Base-by-base conservation (phyloP, 2,113 vertebrate genomes). In the Boulengeromyrus knoepffleri region DNA sequence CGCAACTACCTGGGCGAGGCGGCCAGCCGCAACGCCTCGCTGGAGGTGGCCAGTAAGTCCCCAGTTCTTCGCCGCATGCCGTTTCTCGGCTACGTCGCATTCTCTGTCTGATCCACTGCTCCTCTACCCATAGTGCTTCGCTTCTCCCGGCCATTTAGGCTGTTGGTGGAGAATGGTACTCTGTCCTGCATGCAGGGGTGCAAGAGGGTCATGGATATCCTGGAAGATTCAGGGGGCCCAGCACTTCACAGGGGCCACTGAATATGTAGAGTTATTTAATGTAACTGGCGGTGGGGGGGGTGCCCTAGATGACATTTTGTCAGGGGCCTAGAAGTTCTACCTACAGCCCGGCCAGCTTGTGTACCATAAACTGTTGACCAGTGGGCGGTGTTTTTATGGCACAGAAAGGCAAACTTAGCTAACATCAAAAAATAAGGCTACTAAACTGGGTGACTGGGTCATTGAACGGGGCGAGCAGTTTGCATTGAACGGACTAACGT, bases 31-130 rank as follows among this genome's bases (percentile, higher is more conserved):
- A 99, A 99, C 6, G 98, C 98, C 0, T 99, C 98, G 1, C 96
- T 99, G 96, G 98, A 99, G 95, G 98, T 99, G 92, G 98, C 98
- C 90, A 97, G 98, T 99, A 96, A 99, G 98, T 98, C 42, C 5
- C 12, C 3, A 0, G 85, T 10, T 13, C 49, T 27, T 87, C 39
- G 9, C 56, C 5, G 2, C 56, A 36, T 88, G 36, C 31, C 2
- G 13, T 39, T 39, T 39, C 70, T 17, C 13, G 0, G 17, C 13
- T 39, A 77, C 15, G 5, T 39, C 5, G 0, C 70, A 36, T 39
- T 77, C 12, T 19, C 31, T 17, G 70, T n/a, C 36, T 0, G 15
- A 80, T 42, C 74, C 74, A 8, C 36, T 42, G 66, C 31, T 15
- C 12, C 15, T 80, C 31, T 70, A 80, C 74, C 15, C 74, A 80